These are phyloP conservation scores for Mungos mungo DNA, from an alignment of 2,113 vertebrate genomes.

Conservation along the genomic window DNA sequence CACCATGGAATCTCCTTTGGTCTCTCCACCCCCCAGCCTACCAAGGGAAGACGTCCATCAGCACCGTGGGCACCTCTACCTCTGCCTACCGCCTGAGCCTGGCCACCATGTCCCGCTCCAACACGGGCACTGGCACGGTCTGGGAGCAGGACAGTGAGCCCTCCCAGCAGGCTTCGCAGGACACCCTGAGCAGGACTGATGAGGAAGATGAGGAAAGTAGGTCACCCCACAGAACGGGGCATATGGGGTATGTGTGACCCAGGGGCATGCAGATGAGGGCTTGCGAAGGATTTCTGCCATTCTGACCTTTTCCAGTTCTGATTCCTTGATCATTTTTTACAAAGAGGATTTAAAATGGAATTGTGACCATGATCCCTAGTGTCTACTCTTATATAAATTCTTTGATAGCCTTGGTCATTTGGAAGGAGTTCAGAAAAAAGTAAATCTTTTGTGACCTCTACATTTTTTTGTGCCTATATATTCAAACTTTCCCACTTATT, in stretches of 20 bases:
- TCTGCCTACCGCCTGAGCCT: constrained; percentile 97
- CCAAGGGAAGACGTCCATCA: constrained; percentile 98
- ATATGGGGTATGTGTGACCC: neutral
- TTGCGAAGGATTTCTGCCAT: neutral
- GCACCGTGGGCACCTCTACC: constrained; percentile 96
- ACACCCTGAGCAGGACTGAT: constrained; percentile 96
- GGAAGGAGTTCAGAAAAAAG: constrained; percentile 16
- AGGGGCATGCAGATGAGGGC: neutral
- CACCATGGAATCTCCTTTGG: neutral
- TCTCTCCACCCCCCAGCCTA: constrained; percentile 87
- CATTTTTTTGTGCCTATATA: neutral
- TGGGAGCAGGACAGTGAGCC: constrained; percentile 99
- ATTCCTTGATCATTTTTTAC: neutral
- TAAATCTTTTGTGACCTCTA: neutral
- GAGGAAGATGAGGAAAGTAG: constrained; percentile 99
- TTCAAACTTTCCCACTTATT: neutral
- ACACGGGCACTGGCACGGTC: constrained; percentile 97
- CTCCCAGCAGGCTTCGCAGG: constrained; percentile 97
- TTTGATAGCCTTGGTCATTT: neutral
- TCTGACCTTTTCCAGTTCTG: neutral
- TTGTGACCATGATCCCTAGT: neutral
- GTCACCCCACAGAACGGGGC: constrained; percentile 48
- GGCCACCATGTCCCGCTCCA: constrained; percentile 99
- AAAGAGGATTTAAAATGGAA: neutral
- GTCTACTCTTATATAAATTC: neutral